Evolutionary conservation across 1,140 invertebrate species (phyloP), one percentile per base, ranked within the genome.

Genomic region (roundworm (Caenorhabditis elegans)): DNA sequence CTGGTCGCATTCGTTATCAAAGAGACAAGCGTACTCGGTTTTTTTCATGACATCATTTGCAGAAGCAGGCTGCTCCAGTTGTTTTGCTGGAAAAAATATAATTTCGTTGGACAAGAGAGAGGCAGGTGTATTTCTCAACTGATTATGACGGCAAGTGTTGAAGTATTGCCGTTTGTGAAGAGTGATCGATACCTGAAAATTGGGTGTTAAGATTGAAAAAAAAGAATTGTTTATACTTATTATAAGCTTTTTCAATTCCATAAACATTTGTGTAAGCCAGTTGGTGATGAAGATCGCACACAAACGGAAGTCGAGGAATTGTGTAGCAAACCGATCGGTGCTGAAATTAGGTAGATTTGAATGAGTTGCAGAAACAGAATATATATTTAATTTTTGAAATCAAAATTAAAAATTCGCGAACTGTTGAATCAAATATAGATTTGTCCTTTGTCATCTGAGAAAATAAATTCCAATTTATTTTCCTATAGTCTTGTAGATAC

Each of bases 1-100:
- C 36, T 76, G 70, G 51, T 36, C 26, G 39, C 80, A 82, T 47
- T 82, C 80, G 34, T 77, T 60, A 46, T 82, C 75, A 60, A 82
- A 82, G 15, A 82, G 75, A 22, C 80, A 82, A 26, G 70, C 48
- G 26, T 82, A 82, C 51, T 49, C 31, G 3, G 70, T 19, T 39
- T 82, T 48, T 11, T 75, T 53, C 28, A 76, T 76, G 34, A 82
- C 80, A 19, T 76, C 39, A 31, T 76, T 75, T 2, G 49, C 70
- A 17, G 26, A 51, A 19, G 80, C 22, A n/a, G 80, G 70, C 22
- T 75, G 65, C 51, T 82, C 80, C 1, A 82, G 80, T 55, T 82
- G 80, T 60, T 76, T 76, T 8, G 75, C 80, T 82, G 75, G 43
- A 82, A 79, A 31, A 39, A 15, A 22, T 22, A 79, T 76, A 13